Base-by-base conservation (phyloP, 2,797 vertebrate genomes). In the Rhyacichthys aspro region DNA sequence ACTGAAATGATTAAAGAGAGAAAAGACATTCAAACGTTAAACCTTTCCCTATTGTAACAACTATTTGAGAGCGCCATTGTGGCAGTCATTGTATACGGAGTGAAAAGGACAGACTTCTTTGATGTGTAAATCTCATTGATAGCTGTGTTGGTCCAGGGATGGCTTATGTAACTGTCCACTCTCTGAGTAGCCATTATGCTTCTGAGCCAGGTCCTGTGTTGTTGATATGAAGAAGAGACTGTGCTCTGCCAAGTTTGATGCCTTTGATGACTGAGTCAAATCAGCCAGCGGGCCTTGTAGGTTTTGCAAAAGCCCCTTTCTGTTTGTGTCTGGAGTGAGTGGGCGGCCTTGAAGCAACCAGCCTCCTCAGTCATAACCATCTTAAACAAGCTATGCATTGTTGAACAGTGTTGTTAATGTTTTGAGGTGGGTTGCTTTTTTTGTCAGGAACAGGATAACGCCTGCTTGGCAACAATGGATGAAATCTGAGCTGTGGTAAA, bases 301-400 rank as follows among this genome's bases (percentile, higher is more conserved):
- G 69, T 78, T 55, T 69, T 76, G 63, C 67, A 67, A 79, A 85
- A 63, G 59, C 61, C 75, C 65, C 56, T 77, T 43, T 81, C 61
- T 78, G 74, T 79, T 58, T 76, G 72, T 84, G 77, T 79, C 67
- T 64, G 36, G 16, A 79, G 59, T 84, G 83, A 82, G 87, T 33
- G 85, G 89, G 84, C 63, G 77, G 69, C 69, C 64, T 88, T 88
- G 78, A 87, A 90, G 87, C 87, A 90, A 86, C 88, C 69, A 33
- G 52, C 70, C 62, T 66, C 33, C 66, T 52, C 76, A 72, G 74
- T 79, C 78, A 82, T 77, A 76, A 50, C 85, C 78, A 69, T 45
- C 79, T 84, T 72, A 87, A 89, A 88, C 82, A 87, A 82, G 77
- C 77, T 67, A 52, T 46, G 18, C 81, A 80, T 89, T 91, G 87